Base-by-base conservation (phyloP, 2,797 vertebrate genomes). In the Sebastes hubbsi region DNA sequence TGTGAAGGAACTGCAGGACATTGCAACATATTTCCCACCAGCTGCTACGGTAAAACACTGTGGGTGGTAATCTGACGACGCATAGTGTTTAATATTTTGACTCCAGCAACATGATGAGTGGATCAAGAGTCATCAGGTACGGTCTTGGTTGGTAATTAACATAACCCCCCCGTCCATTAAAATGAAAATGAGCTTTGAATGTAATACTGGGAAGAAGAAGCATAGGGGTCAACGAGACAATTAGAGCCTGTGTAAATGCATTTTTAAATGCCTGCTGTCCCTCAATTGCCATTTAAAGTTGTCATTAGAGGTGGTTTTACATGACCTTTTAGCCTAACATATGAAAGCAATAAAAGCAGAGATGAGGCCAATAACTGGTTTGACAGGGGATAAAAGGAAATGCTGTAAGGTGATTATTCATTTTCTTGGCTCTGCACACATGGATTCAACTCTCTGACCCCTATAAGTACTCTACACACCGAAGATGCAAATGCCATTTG, bases 261-360 rank as follows among this genome's bases (percentile, higher is more conserved):
- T 90, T 91, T 91, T 88, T 82, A 89, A 92, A 88, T 38, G 61
- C 85, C 87, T 70, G 72, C 85, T 87, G 86, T 81, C 75, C 76
- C 85, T 82, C 92, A 92, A 94, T 92, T 88, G 86, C 80, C 78
- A 82, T 84, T 89, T 90, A 80, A 87, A 87, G 82, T 63, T 73
- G 72, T 84, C 77, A 83, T 78, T 64, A 80, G 72, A 76, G 71
- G 63, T 86, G 78, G 58, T 73, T 86, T 86, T 61, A 74, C 80
- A 82, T 75, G 72, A 87, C 83, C 89, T 89, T 90, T 89, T 81
- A 81, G 72, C 71, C 56, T 24, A 76, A 80, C 71, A 86, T 77
- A 87, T 83, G 82, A 89, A 87, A 46, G 65, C 59, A 76, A 79
- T 85, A 77, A 83, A 78, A 54, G 68, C 74, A 64, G 60, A 80